phyloP scores from a whole-genome alignment of 2,888 invertebrate species.

The Coremacera marginata region DNA sequence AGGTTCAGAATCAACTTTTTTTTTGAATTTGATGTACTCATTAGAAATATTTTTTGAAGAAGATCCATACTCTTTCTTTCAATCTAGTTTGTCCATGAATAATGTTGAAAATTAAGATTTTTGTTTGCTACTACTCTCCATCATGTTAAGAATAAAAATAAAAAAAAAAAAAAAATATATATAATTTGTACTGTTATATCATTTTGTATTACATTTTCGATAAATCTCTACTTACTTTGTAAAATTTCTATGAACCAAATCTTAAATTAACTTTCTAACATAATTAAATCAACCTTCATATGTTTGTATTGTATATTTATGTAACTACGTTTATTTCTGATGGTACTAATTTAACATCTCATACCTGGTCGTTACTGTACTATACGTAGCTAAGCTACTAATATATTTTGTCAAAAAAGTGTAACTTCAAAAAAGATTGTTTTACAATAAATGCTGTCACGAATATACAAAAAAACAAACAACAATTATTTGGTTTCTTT shows the following conservation, averaged over 20 bases:
- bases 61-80: background rate
- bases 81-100: background rate
- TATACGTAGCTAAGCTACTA: background rate
- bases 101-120: background rate
- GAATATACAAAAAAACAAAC: conserved; percentile 38
- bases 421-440: conserved; percentile 35
- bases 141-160: background rate
- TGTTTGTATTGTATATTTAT: conserved; percentile 13
- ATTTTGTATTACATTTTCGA: no score
- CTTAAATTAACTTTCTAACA: background rate
- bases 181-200: no score
- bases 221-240: background rate
- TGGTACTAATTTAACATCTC: conserved; percentile 58
- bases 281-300: background rate
- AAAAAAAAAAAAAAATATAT: background rate
- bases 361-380: conserved; percentile 60
- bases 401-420: conserved; percentile 35
- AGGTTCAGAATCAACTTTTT: no score
- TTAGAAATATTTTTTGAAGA: no score
- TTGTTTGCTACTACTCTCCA: background rate
- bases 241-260: background rate
- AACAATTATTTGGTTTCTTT: background rate
- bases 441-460: conserved; percentile 32
- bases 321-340: background rate
- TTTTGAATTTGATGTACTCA: no score